Percentiles rank a stretch among this genome's conserved stretches.
phyloP scores from a whole-genome alignment of 2,113 vertebrate genomes.

The Leucoraja erinaceus region DNA sequence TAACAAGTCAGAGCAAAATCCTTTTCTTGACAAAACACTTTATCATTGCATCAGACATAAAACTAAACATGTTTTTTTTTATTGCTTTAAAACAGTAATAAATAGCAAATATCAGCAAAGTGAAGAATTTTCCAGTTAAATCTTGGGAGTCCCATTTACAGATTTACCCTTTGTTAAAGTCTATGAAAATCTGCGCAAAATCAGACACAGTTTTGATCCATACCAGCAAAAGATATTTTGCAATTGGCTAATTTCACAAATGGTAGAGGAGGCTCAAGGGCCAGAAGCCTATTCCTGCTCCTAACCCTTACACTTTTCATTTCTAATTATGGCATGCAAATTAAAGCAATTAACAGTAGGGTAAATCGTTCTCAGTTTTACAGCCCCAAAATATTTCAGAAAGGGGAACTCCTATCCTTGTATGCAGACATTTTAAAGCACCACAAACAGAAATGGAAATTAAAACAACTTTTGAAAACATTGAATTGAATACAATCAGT shows the following conservation, averaged over 20 bases:
- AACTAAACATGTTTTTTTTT: not conserved
- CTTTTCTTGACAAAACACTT: not conserved
- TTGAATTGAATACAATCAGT: not conserved
- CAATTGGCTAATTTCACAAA: not conserved
- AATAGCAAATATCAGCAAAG: not conserved
- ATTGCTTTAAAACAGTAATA: slow-evolving; percentile 8
- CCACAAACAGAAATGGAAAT: slow-evolving; percentile 1
- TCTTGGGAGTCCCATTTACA: not conserved
- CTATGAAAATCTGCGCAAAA: not conserved
- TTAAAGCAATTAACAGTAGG: not conserved
- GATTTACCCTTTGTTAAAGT: not conserved
- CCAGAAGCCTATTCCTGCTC: too few species aligned
- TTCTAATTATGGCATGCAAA: not conserved
- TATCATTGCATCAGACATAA: not conserved
- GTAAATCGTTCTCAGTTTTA: not conserved
- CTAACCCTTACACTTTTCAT: too few species aligned
- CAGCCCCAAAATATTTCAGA: not conserved
- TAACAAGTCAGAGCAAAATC: not conserved
- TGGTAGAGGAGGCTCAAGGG: too few species aligned
- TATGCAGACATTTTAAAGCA: not conserved
- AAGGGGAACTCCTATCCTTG: not conserved
- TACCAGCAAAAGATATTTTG: not conserved
- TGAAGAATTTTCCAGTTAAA: slow-evolving; percentile 27
- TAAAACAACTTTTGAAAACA: not conserved
- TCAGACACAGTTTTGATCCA: not conserved